Evolutionary conservation across 2,113 vertebrate species (phyloP).

Genomic region (Lepisosteus oculatus): DNA sequence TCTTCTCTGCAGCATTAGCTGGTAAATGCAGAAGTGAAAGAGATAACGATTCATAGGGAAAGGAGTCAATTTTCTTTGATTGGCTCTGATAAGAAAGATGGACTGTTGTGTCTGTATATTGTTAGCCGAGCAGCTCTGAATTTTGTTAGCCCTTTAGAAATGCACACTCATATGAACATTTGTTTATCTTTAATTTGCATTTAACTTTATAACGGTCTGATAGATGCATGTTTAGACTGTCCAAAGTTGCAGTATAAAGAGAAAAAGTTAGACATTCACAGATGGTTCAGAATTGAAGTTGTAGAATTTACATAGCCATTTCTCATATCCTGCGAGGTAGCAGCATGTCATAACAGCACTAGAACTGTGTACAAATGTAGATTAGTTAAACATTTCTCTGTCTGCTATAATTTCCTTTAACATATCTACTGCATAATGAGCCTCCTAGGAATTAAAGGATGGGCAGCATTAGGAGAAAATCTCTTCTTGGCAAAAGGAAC

Average conservation of each 20-base stretch:
- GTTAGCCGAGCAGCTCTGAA: background rate
- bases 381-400: background rate
- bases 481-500: constrained; percentile 14
- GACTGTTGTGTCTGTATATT: background rate
- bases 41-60: background rate
- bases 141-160: constrained; percentile 2
- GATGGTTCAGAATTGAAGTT: background rate
- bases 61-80: constrained; percentile 7
- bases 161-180: background rate
- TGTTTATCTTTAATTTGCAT: constrained; percentile 1
- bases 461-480: constrained; percentile 10
- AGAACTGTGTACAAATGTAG: background rate
- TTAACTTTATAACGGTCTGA: background rate
- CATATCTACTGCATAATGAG: background rate
- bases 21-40: constrained; percentile 8
- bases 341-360: background rate
- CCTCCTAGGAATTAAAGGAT: constrained; percentile 12
- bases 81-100: constrained; percentile 10
- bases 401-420: background rate
- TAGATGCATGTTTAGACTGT: background rate
- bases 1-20: background rate
- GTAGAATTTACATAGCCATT: background rate
- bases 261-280: background rate
- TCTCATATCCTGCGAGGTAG: background rate
- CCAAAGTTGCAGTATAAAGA: background rate